Evolutionary conservation across 2,113 vertebrate genomes (phyloP).

Genomic region (Diphyllodes magnificus): DNA sequence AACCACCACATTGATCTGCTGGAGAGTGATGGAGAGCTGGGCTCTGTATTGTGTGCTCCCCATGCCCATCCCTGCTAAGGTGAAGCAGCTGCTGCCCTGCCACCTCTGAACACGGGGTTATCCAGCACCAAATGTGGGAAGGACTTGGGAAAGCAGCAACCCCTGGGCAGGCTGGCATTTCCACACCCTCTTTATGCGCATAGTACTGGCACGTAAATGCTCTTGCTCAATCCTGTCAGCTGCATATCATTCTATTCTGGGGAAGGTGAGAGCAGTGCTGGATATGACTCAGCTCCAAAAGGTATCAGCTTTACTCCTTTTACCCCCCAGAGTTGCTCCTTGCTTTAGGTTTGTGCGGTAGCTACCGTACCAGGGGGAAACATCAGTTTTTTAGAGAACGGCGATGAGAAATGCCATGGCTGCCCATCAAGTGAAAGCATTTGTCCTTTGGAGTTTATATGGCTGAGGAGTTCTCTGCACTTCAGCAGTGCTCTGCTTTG

Average conservation of each 20-base stretch:
- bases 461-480: background rate
- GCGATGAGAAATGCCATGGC: background rate
- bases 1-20: background rate
- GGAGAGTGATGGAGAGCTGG: background rate
- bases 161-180: background rate
- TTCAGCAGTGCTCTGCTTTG: background rate
- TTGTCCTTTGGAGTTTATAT: background rate
- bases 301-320: background rate
- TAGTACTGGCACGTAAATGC: background rate
- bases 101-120: background rate
- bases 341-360: background rate
- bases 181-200: background rate
- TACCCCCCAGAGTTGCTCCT: background rate
- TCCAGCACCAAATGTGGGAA: background rate
- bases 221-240: background rate
- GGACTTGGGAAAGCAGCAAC: background rate
- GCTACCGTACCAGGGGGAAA: background rate
- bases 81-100: background rate
- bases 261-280: background rate
- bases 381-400: background rate
- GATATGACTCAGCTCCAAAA: background rate
- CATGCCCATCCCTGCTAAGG: fast-evolving
- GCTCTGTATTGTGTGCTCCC: background rate
- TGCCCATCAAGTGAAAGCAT: background rate
- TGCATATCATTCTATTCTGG: constrained; percentile 33